Base-by-base conservation (phyloP, 2,888 invertebrate species). In the Eristalis intricaria region DNA sequence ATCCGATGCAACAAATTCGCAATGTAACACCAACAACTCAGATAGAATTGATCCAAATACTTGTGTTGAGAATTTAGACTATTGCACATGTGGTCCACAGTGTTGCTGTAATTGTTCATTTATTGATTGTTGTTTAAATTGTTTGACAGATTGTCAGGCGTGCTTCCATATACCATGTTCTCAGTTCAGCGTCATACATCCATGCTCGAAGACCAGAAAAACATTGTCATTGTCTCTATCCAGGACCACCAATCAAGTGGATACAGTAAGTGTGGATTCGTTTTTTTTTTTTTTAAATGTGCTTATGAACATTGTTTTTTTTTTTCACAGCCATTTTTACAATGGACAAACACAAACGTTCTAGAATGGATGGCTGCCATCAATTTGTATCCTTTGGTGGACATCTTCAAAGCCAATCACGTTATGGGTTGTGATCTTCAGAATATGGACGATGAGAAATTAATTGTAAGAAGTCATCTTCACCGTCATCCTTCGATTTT, bases 311-410 rank as follows among this genome's bases (percentile, higher is more conserved):
- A n/a, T n/a, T n/a, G n/a, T n/a, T n/a, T n/a, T 32, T 32, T 32
- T 0, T 29, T 4, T 5, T 56, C n/a, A 56, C 26, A 96, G 96
- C 95, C 95, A 77, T 94, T 96, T 89, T 93, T 94, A 89, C 95
- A 96, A 91, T 96, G 96, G 96, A 95, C 95, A 56, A 94, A 95
- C 74, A 92, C 94, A 73, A 95, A 96, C 91, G 96, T 96, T 61
- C 94, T 95, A 81, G 96, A 96, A 93, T 96, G 96, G 96, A 95
- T 96, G 96, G 95, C 96, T 75, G 95, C 95, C 69, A 92, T 96
- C 81, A 96, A 96, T 92, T 93, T 96, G 82, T 96, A 95, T 92
- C 94, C 95, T 86, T 96, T 96, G 92, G 95, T 95, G 82, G 96
- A 96, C 90, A 94, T 96, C 84, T 96, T 96, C 93, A 95, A 95